phyloP scores from a whole-genome alignment of 2,113 vertebrate species.

The Andinoacara biseriatus region DNA sequence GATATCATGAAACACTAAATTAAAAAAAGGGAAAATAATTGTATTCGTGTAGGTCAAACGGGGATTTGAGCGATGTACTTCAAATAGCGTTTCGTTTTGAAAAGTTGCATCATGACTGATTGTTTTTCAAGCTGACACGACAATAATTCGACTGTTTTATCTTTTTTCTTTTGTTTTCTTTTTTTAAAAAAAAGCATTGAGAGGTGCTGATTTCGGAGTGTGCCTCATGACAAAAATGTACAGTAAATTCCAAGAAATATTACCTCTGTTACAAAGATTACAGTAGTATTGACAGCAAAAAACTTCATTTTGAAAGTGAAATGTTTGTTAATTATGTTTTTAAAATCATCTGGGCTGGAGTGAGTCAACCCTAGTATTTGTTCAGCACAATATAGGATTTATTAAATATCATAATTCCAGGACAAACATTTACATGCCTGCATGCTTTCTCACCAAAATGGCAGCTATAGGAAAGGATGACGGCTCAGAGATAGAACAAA shows the following conservation, averaged over 20 bases:
- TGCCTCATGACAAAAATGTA: slow-evolving; percentile 69
- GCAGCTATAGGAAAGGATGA: slow-evolving; percentile 95
- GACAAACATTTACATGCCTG: slow-evolving; percentile 99
- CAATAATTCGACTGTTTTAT: slow-evolving; percentile 14
- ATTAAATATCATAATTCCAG: slow-evolving; percentile 99
- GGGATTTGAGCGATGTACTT: slow-evolving; percentile 36
- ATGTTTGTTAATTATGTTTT: slow-evolving; percentile 64
- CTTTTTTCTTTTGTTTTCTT: slow-evolving; percentile 29
- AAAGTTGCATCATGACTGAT: slow-evolving; percentile 59
- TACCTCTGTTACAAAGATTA: slow-evolving; percentile 79
- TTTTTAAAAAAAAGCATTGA: slow-evolving; percentile 42
- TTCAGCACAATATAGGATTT: slow-evolving; percentile 96
- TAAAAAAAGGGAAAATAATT: slow-evolving; percentile 6
- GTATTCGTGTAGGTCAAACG: slow-evolving; percentile 23
- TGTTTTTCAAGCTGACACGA: slow-evolving; percentile 60
- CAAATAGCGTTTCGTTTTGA: slow-evolving; percentile 34
- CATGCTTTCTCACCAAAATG: slow-evolving; percentile 99
- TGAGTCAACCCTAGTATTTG: slow-evolving; percentile 78
- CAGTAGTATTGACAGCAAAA: slow-evolving; percentile 78
- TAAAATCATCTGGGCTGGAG: slow-evolving; percentile 77
- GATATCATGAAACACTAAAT: slow-evolving; percentile 53
- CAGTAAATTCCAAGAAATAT: slow-evolving; percentile 75
- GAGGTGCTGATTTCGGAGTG: slow-evolving; percentile 51
- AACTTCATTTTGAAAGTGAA: slow-evolving; percentile 73
- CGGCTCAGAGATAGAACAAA: slow-evolving; percentile 91